These are phyloP conservation scores for Prionailurus viverrinus DNA, from an alignment of 2,113 vertebrate species.

Conservation along the genomic window DNA sequence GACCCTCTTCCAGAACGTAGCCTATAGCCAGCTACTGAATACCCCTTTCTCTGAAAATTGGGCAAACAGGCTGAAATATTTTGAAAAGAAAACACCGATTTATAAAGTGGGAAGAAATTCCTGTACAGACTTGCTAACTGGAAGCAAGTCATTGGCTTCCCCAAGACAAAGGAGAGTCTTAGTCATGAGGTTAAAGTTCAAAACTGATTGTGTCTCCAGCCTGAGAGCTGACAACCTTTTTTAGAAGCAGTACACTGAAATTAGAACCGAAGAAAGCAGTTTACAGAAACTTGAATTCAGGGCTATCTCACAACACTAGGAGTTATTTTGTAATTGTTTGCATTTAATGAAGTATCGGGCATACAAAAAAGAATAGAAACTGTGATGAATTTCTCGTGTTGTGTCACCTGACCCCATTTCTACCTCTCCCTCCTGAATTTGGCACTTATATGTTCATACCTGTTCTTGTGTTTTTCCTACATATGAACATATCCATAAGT, in stretches of 20 bases:
- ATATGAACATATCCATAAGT: neutral
- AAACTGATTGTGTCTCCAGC: neutral
- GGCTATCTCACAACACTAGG: neutral
- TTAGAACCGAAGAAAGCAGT: neutral
- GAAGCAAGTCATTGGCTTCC: constrained; percentile 45
- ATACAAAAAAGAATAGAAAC: neutral
- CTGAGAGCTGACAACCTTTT: neutral
- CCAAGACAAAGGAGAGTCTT: constrained; percentile 16
- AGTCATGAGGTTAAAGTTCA: constrained; percentile 29
- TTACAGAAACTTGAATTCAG: neutral
- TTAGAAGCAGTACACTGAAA: neutral
- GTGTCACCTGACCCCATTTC: neutral
- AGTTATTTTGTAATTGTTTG: constrained; percentile 7
- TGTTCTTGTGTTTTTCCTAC: neutral
- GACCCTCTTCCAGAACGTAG: neutral
- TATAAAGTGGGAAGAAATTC: neutral
- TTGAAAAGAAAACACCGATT: constrained; percentile 9
- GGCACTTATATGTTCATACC: neutral
- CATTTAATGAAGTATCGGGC: constrained; percentile 8
- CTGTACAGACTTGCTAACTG: constrained; percentile 22
- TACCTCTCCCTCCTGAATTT: neutral
- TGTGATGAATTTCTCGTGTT: neutral
- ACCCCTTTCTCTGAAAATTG: neutral
- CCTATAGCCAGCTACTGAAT: neutral
- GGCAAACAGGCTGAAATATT: neutral